Evolutionary conservation across 2,113 vertebrate genomes (phyloP).

Genomic region (Melanerpes formicivorus): DNA sequence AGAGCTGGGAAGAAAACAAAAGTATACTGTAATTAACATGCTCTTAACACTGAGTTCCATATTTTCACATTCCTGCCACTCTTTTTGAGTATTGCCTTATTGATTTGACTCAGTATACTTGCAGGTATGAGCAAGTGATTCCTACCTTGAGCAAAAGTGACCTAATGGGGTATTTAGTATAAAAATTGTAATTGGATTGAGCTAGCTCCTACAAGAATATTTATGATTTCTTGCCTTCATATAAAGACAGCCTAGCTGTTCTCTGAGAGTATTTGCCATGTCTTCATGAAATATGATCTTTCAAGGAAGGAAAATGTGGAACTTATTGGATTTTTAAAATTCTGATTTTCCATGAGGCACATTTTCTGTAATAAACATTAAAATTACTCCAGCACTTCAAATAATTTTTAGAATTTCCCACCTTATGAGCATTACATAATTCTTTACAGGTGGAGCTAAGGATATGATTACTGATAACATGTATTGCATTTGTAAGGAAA

Average conservation of each 20-base stretch:
- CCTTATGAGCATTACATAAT: conserved; percentile 64
- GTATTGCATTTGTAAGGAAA: conserved; percentile 59
- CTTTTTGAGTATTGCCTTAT: background rate
- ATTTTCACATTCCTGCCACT: background rate
- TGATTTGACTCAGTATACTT: background rate
- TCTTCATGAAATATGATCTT: conserved; percentile 67
- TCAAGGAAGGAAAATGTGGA: conserved; percentile 65
- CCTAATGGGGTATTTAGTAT: background rate
- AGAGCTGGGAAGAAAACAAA: background rate
- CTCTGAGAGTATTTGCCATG: conserved; percentile 56
- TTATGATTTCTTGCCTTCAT: conserved; percentile 54
- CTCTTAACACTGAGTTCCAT: background rate
- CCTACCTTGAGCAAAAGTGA: background rate
- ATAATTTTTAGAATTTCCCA: conserved; percentile 71
- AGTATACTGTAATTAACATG: background rate
- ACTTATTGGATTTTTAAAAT: conserved; percentile 18
- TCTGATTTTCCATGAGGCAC: conserved; percentile 39
- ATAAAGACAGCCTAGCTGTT: conserved; percentile 43
- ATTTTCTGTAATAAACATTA: conserved; percentile 72
- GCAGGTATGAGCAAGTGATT: background rate
- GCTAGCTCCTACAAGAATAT: conserved; percentile 32
- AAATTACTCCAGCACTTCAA: conserved; percentile 57
- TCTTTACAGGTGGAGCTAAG: conserved; percentile 13
- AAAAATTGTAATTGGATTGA: background rate
- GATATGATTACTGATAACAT: conserved; percentile 34